A percentile compares a stretch with the other conserved stretches of the same genome.
Evolutionary conservation across 1,140 invertebrate genomes (phyloP).

Genomic region (Venturia canescens): DNA sequence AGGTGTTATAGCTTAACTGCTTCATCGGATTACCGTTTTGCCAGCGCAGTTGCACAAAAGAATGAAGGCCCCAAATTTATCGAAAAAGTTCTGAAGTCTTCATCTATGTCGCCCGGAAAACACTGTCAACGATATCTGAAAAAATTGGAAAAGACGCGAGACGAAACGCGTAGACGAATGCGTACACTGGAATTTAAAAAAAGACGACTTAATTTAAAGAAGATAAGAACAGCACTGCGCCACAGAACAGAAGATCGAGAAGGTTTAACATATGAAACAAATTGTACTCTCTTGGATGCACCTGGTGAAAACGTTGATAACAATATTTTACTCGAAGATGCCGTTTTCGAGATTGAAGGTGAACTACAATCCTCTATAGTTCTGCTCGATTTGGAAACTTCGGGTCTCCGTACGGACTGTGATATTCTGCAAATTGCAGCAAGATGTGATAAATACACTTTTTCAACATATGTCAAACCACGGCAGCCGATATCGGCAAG

Average conservation of each 20-base stretch:
- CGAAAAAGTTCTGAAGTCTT: slow-evolving; percentile 15
- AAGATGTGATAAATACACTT: slow-evolving; percentile 39
- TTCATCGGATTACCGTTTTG: slow-evolving; percentile 50
- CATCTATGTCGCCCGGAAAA: slow-evolving; percentile 40
- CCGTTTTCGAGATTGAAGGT: neutral
- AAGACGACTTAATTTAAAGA: slow-evolving; percentile 46
- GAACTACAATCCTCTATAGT: slow-evolving; percentile 14
- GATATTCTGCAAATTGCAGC: slow-evolving; percentile 50
- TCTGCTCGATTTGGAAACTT: slow-evolving; percentile 51
- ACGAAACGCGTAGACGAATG: neutral
- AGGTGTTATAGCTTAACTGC: slow-evolving; percentile 49
- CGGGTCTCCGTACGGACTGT: slow-evolving; percentile 31
- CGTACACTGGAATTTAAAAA: slow-evolving; percentile 38
- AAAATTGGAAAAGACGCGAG: neutral
- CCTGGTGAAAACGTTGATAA: slow-evolving; percentile 30
- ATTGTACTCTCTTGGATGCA: slow-evolving; percentile 43
- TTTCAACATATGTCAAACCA: slow-evolving; percentile 44
- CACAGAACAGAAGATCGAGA: slow-evolving; percentile 45
- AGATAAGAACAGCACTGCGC: slow-evolving; percentile 46
- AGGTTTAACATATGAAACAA: slow-evolving; percentile 50
- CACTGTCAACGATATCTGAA: slow-evolving; percentile 15
- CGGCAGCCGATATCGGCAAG: slow-evolving; percentile 34
- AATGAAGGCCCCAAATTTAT: slow-evolving; percentile 49
- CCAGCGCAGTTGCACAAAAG: slow-evolving; percentile 47
- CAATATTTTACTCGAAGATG: slow-evolving; percentile 11